Evolutionary conservation across 53 echinoderm and acorn worm genomes (phyloP), one percentile per base, ranked within the genome.

Genomic region (Henricia sp.): DNA sequence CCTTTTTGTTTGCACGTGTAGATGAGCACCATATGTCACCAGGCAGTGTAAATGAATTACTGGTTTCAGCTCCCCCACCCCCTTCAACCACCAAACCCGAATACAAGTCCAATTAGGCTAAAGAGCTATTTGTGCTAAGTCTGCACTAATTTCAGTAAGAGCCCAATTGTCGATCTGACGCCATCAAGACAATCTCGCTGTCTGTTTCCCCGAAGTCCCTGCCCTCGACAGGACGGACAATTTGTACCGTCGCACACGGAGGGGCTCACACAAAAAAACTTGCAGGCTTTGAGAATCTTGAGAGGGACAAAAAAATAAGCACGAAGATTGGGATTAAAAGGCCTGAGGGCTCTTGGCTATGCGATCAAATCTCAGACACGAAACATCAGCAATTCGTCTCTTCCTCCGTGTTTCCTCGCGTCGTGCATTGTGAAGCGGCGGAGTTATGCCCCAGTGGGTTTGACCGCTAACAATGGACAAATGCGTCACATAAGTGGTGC

Each of bases 311-410:
- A 76, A 76, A 76, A 76, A 76, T 57, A 42, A 76, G 76, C 76
- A 76, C 38, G 76, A 76, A 76, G 59, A 76, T 76, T 76, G 76
- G 76, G 76, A 76, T 76, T 76, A 76, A 76, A 76, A 76, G 76
- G 76, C 76, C 76, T 76, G 76, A 43, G 72, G 76, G 76, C 60
- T 57, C 76, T 76, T 76, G 58, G 59, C 76, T 76, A 58, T 76
- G 58, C 59, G 76, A 76, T 76, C 76, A 76, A 76, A 76, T 76
- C 76, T 58, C 76, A 24, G 76, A 59, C 58, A 76, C 37, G 76
- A 76, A n/a, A 76, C 59, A 42, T 76, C 76, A 30, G 76, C 43
- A 25, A 58, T 57, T 76, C 59, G 38, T 76, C 35, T 26, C 52
- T 25, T 37, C 42, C 57, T 32, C 37, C 38, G 26, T 76, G 40